phyloP scores from a whole-genome alignment of 2,797 vertebrate genomes.

The Dendrocincla fuliginosa region DNA sequence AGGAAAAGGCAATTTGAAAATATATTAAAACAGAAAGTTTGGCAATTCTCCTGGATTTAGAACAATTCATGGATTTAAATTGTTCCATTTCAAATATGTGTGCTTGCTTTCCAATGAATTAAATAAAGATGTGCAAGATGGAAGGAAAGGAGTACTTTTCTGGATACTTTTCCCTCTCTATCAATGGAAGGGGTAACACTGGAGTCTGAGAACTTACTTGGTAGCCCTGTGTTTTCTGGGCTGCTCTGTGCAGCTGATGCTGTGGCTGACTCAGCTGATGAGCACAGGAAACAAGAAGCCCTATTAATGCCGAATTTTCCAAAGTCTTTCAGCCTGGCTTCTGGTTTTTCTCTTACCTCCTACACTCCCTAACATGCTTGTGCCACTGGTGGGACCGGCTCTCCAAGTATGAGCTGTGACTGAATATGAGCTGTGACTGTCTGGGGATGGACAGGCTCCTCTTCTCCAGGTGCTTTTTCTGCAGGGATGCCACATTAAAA shows the following conservation, averaged over 20 bases:
- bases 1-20: slow-evolving; percentile 63
- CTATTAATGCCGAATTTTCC: background rate
- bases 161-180: slow-evolving; percentile 6
- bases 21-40: slow-evolving; percentile 50
- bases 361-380: background rate
- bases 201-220: background rate
- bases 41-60: slow-evolving; percentile 67
- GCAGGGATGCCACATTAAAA: background rate
- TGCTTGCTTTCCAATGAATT: slow-evolving; percentile 57
- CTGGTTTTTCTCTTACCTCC: background rate
- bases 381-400: background rate
- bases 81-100: slow-evolving; percentile 36
- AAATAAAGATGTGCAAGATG: slow-evolving; percentile 65
- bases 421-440: fast-evolving
- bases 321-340: background rate
- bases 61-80: slow-evolving; percentile 64
- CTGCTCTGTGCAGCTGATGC: background rate
- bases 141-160: background rate
- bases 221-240: background rate
- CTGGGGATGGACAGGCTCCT: background rate
- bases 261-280: background rate
- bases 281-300: background rate
- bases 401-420: fast-evolving
- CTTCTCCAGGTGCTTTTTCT: background rate
- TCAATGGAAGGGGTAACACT: background rate